These are phyloP conservation scores for Phengaris alcon DNA, from an alignment of 2,888 invertebrate genomes.

Conservation along the genomic window DNA sequence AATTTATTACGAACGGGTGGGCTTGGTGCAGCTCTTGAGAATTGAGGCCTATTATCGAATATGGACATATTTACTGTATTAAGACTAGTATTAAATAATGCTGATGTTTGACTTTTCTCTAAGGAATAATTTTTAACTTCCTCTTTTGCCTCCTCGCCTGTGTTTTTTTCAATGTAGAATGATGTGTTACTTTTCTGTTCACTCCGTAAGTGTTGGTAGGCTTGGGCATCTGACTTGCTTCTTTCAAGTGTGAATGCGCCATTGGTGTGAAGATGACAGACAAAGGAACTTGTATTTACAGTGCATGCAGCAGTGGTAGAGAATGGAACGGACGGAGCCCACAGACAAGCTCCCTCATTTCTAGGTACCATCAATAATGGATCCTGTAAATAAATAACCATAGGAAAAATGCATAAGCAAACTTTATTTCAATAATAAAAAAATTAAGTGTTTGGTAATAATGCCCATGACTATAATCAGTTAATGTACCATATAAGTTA, in stretches of 20 bases:
- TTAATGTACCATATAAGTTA: neutral
- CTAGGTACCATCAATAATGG: conserved; percentile 80
- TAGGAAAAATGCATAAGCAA: no score
- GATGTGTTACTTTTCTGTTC: conserved; percentile 57
- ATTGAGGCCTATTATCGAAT: conserved; percentile 65
- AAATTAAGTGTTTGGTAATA: no score
- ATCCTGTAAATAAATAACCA: conserved; percentile 57
- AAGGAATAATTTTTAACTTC: conserved; percentile 50
- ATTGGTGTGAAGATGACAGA: conserved; percentile 70
- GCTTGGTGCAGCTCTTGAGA: conserved; percentile 69
- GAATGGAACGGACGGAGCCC: conserved; percentile 70
- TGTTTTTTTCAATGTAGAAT: conserved; percentile 59
- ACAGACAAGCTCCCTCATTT: conserved; percentile 78
- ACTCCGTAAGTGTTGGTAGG: conserved; percentile 54
- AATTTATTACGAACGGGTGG: conserved; percentile 68
- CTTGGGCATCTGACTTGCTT: conserved; percentile 70
- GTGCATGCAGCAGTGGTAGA: conserved; percentile 68
- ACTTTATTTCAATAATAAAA: no score
- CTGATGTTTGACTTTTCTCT: conserved; percentile 70
- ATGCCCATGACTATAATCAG: no score
- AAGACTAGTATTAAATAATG: conserved; percentile 51
- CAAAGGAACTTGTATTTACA: conserved; percentile 65
- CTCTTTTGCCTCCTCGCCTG: conserved; percentile 44
- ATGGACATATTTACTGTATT: conserved; percentile 58
- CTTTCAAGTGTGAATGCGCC: conserved; percentile 66